Base-by-base conservation (phyloP, 2,888 invertebrate genomes). In the Pyrrhia umbra region DNA sequence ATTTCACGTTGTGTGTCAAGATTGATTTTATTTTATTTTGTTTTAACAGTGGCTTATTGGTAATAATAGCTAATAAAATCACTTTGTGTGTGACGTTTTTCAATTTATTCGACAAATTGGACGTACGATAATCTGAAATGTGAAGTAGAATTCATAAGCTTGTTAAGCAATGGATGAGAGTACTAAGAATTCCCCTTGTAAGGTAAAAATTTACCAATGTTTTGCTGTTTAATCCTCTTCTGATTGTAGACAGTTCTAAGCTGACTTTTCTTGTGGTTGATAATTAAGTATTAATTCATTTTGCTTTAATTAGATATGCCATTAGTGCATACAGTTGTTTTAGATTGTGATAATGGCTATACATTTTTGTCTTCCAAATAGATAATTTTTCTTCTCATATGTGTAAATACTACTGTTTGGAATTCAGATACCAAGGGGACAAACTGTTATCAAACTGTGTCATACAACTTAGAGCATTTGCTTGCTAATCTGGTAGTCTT, bases 1-100 rank as follows among this genome's bases (percentile, higher is more conserved):
- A 92, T 90, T 85, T 87, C 85, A 89, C 87, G 84, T 86, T 93
- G 88, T 89, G 90, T 91, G 89, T 89, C 85, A 83, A 86, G 88
- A 93, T 94, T 92, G 91, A 92, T 93, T 88, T 93, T 90, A 86
- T 91, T 92, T 93, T 92, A 90, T 92, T 93, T 93, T 90, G 82
- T 90, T 89, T 81, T 78, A 88, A 88, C 88, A 91, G 93, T 92
- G 92, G 94, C 93, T 95, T 94, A 88, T 92, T 93, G 91, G 87
- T 91, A 90, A 88, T 67, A 90, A 91, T 92, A 88, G 93, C 93
- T 92, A 86, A 85, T 85, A 88, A 87, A 90, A 84, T 90, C 92
- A 93, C 91, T 88, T 89, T 89, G 81, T 82, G 88, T 86, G 91
- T 90, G 90, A 88, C 89, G 89, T 91, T 87, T 88, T 88, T 88